phyloP scores from a whole-genome alignment of 2,888 invertebrate genomes.

The Pollenia amentaria region DNA sequence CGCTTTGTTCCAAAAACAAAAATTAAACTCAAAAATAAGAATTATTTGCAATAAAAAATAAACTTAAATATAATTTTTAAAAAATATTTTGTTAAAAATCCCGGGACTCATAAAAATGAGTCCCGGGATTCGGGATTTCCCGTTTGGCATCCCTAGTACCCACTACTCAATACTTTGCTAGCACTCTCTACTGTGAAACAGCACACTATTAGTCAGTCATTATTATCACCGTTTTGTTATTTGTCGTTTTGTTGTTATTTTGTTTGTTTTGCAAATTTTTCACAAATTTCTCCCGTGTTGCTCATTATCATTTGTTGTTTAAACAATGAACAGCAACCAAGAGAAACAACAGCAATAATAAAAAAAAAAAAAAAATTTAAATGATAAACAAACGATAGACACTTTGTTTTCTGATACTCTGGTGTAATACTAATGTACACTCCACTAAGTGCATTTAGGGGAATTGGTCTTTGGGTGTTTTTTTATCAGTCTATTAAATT shows the following conservation, averaged over 20 bases:
- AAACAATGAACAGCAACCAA: conserved; percentile 52
- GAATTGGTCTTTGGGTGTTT: conserved; percentile 3
- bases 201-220: background rate
- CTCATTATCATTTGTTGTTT: conserved; percentile 71
- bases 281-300: conserved; percentile 70
- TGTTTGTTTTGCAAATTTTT: conserved; percentile 43
- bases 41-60: no score
- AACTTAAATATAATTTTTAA: no score
- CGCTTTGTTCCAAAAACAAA: no score
- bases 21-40: no score
- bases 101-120: no score
- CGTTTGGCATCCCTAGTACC: no score
- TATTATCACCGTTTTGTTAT: conserved; percentile 33
- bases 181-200: no score
- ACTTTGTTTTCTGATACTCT: conserved; percentile 11
- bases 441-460: conserved; percentile 7
- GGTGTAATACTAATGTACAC: background rate
- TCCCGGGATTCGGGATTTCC: no score
- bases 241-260: conserved; percentile 34
- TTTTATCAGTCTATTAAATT: conserved; percentile 8
- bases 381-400: conserved; percentile 38
- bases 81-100: no score
- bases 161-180: no score
- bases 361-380: background rate
- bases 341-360: background rate